Evolutionary conservation across 2,113 vertebrate species (phyloP), one percentile per base, ranked within the genome.

Genomic region (Antechinus flavipes): DNA sequence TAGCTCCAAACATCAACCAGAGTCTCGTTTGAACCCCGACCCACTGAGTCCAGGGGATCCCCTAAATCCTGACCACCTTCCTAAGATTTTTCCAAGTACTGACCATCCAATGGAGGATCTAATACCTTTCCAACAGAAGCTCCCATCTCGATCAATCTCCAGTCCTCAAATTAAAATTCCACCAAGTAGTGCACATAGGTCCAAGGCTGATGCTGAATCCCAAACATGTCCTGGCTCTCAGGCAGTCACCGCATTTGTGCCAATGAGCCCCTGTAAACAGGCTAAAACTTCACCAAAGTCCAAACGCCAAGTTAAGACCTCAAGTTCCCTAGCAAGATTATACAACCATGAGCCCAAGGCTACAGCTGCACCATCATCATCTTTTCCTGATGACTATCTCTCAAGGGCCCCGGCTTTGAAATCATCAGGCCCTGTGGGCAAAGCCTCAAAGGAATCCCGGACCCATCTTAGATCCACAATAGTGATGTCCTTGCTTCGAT

Each of bases 301-400:
- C 68, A 42, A 6, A 84, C 16, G 6, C n/a, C n/a, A 8, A 42
- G n/a, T 23, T n/a, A 84, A 10, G 35, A 16, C n/a, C n/a, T 23
- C 68, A 84, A 84, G 19, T 42, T 42, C 68, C n/a, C n/a, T 84
- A 23, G 68, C n/a, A 84, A 42, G 68, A 42, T 0, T 84, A 8
- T 84, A 84, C 68, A 23, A 23, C n/a, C 68, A 84, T 7, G 19
- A 84, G 68, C 7, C 68, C 68, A 84, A 84, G 68, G n/a, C 68
- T n/a, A 84, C 68, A 42, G n/a, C 68, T 84, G 68, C 68, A 84
- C 68, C 68, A 84, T 84, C 68, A 84, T 84, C 68, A 84, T 84
- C 68, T 84, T 84, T 84, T 84, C 68, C 68, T 84, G n/a, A 84
- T 8, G 68, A 84, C 68, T 84, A 2, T 42, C 2, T 2, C 19